A percentile compares a stretch with the other conserved stretches of the same genome.
Conservation (phyloP, 2,113 vertebrate species). For the Dascyllus trimaculatus region DNA sequence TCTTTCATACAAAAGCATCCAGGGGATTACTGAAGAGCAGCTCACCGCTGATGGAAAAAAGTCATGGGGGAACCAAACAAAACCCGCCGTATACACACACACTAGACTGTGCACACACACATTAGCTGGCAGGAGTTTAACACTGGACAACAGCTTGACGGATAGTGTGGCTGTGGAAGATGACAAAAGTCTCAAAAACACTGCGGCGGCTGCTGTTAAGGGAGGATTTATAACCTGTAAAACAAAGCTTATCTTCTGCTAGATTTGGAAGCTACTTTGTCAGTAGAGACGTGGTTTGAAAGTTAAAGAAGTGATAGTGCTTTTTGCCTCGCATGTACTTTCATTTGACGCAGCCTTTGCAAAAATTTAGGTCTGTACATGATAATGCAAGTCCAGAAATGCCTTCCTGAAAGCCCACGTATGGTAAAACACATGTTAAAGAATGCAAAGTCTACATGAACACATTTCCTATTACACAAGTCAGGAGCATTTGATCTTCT, state of each 20-base stretch:
- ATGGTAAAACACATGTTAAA: neutral
- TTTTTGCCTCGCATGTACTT: too few species aligned
- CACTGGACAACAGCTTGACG: conserved; percentile 22
- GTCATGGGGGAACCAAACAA: conserved; percentile 20
- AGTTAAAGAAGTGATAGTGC: too few species aligned
- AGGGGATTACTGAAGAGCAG: conserved; percentile 26
- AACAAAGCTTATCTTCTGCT: conserved; percentile 7
- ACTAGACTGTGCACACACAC: neutral
- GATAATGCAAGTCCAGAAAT: too few species aligned
- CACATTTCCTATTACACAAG: neutral
- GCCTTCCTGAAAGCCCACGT: neutral
- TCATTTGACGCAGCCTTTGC: too few species aligned
- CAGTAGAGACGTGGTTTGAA: neutral
- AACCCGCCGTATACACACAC: neutral
- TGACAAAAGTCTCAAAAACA: conserved; percentile 32
- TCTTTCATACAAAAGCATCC: conserved; percentile 6
- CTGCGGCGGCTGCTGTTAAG: conserved; percentile 9
- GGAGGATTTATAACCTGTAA: conserved; percentile 13
- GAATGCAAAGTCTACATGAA: too few species aligned
- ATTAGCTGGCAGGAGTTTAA: conserved; percentile 13
- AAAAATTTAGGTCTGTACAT: too few species aligned
- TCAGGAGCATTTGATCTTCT: neutral
- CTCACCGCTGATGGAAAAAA: conserved; percentile 24
- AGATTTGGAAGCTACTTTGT: conserved; percentile 7
- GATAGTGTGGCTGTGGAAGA: conserved; percentile 30